These are phyloP conservation scores for Zeugodacus cucurbitae DNA, from an alignment of 1,140 invertebrate species.

Conservation along the genomic window DNA sequence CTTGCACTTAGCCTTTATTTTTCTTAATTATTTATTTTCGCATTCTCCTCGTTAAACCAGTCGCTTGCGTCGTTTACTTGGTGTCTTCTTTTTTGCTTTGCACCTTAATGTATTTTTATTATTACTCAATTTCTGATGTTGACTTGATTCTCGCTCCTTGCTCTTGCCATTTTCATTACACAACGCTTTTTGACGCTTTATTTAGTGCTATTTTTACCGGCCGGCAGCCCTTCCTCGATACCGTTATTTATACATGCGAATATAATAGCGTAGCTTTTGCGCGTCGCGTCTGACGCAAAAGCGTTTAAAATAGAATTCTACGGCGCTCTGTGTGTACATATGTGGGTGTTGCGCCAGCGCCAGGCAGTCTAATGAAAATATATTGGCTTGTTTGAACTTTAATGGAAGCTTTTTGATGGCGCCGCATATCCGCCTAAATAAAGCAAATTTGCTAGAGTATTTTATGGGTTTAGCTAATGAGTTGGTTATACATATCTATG, in stretches of 20 bases:
- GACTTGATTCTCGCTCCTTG: background rate
- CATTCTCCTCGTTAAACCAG: background rate
- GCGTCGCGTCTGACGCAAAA: background rate
- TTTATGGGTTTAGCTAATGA: background rate
- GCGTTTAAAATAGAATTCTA: background rate
- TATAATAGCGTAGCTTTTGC: background rate
- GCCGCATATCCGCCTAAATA: background rate
- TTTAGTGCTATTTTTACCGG: background rate
- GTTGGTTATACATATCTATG: background rate
- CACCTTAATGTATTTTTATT: background rate
- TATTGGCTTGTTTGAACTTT: background rate
- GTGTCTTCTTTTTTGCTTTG: no score
- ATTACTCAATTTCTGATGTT: background rate
- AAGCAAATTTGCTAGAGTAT: background rate
- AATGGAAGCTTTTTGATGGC: conserved; percentile 1
- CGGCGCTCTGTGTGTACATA: background rate
- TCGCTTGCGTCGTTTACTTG: background rate
- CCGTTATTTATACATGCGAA: background rate
- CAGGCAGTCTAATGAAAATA: background rate
- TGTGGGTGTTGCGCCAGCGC: background rate
- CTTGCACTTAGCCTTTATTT: background rate
- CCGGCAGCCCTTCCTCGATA: background rate
- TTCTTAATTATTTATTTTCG: background rate
- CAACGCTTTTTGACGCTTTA: background rate
- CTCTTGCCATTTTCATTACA: background rate